Percentiles rank a stretch among this genome's conserved stretches.
These are phyloP conservation scores for Ditylenchus dipsaci DNA, from an alignment of 1,140 invertebrate genomes.

Conservation along the genomic window DNA sequence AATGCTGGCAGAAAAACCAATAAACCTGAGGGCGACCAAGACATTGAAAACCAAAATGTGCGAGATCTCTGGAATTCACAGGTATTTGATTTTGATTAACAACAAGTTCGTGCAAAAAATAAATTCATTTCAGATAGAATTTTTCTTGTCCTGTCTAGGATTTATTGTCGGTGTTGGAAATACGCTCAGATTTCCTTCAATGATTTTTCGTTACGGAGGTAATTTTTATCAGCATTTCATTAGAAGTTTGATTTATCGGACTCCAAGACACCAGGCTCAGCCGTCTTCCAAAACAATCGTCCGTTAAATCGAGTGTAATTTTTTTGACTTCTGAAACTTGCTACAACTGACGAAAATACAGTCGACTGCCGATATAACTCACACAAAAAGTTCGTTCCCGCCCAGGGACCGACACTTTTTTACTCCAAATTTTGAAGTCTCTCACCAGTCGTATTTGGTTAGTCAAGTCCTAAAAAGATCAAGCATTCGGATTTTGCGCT, in stretches of 20 bases:
- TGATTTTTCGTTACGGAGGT: constrained; percentile 51
- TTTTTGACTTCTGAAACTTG: too few species aligned
- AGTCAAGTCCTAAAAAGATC: too few species aligned
- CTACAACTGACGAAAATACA: too few species aligned
- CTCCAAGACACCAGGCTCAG: too few species aligned
- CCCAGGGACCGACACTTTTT: too few species aligned
- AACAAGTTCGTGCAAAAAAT: constrained; percentile 2
- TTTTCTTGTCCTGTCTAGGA: constrained; percentile 55
- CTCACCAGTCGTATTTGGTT: too few species aligned
- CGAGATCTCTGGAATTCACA: constrained; percentile 53
- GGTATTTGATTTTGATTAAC: constrained; percentile 11
- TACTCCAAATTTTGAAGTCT: too few species aligned
- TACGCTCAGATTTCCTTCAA: constrained; percentile 54
- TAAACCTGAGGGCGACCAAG: neutral
- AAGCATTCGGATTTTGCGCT: too few species aligned
- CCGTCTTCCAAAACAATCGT: too few species aligned
- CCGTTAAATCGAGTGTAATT: too few species aligned
- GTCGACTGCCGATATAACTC: too few species aligned
- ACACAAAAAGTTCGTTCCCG: too few species aligned
- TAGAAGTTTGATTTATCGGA: neutral
- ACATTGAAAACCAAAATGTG: constrained; percentile 23
- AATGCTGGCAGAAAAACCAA: neutral
- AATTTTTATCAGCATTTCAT: constrained; percentile 1
- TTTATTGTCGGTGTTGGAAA: constrained; percentile 58
- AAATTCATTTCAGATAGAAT: constrained; percentile 48